Evolutionary conservation across 1,140 invertebrate genomes (phyloP).

Genomic region (Heliconius melpomene): DNA sequence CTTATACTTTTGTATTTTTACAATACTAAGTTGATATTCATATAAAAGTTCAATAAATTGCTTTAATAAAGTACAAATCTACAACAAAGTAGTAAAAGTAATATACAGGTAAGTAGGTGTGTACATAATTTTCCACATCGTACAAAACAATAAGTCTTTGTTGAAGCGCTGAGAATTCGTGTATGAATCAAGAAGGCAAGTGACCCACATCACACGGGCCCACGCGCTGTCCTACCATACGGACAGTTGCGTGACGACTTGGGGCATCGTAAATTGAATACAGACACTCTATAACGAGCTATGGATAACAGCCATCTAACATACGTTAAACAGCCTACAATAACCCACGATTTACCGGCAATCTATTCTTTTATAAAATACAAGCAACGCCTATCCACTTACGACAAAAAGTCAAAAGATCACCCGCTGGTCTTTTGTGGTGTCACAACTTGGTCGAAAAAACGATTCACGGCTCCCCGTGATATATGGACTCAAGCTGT

Average conservation of each 20-base stretch:
- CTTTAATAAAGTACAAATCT: neutral
- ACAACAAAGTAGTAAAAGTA: neutral
- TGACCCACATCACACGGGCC: slow-evolving; percentile 62
- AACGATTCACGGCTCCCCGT: slow-evolving; percentile 66
- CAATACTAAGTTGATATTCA: neutral
- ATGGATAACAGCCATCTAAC: slow-evolving; percentile 62
- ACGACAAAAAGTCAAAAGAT: slow-evolving; percentile 75
- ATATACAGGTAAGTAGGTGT: slow-evolving; percentile 11
- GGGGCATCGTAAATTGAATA: slow-evolving; percentile 71
- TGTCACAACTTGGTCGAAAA: slow-evolving; percentile 65
- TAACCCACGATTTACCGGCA: slow-evolving; percentile 75
- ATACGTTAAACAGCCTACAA: slow-evolving; percentile 73
- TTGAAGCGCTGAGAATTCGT: slow-evolving; percentile 33
- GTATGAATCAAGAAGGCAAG: slow-evolving; percentile 55
- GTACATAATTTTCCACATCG: slow-evolving; percentile 32
- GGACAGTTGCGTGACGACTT: slow-evolving; percentile 69
- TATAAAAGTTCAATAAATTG: neutral
- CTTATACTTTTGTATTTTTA: neutral
- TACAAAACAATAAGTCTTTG: slow-evolving; percentile 44
- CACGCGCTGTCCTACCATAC: slow-evolving; percentile 54
- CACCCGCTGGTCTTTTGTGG: slow-evolving; percentile 75
- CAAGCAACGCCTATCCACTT: slow-evolving; percentile 74
- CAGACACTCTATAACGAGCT: slow-evolving; percentile 62
- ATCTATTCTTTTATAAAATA: slow-evolving; percentile 77
- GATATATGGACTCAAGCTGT: slow-evolving; percentile 69